Percentiles rank a stretch among this genome's conserved stretches.
Evolutionary conservation across 2,888 invertebrate species (phyloP).

Genomic region (Geotrupes spiniger): DNA sequence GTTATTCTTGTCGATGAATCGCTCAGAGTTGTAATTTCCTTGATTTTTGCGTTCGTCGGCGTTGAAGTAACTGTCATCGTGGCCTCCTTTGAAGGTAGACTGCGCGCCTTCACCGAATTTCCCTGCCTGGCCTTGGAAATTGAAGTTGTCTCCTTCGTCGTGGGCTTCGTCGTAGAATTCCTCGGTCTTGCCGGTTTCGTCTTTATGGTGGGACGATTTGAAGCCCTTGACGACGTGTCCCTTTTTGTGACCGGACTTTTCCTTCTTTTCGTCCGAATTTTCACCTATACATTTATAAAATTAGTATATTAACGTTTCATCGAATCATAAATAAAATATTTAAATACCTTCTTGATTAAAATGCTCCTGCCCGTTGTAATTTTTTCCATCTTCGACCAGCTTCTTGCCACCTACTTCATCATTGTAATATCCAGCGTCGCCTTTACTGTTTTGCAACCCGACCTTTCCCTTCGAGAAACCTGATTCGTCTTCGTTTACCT

Average conservation of each 20-base stretch:
- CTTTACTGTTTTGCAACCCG: constrained; percentile 45
- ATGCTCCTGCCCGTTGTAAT: constrained; percentile 58
- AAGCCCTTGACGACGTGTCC: constrained; percentile 66
- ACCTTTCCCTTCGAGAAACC: constrained; percentile 57
- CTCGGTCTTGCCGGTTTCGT: constrained; percentile 64
- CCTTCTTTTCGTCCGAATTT: constrained; percentile 56
- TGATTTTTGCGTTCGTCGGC: constrained; percentile 58
- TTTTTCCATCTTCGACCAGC: constrained; percentile 59
- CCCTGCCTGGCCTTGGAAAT: constrained; percentile 57
- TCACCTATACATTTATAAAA: no score
- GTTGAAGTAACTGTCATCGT: constrained; percentile 58
- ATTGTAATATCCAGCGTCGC: constrained; percentile 56
- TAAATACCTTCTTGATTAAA: constrained; percentile 57
- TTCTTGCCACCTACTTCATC: constrained; percentile 60
- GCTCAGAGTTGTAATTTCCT: constrained; percentile 58
- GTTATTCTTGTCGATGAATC: constrained; percentile 58
- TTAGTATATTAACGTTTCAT: constrained; percentile 7
- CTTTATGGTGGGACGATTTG: constrained; percentile 64
- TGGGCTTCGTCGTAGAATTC: constrained; percentile 65
- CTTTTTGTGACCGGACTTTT: constrained; percentile 61
- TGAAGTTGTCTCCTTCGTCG: constrained; percentile 60
- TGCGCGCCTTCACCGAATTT: constrained; percentile 58
- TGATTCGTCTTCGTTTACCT: constrained; percentile 57
- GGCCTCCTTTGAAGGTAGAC: constrained; percentile 59
- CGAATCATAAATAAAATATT: constrained; percentile 6